Conservation (phyloP, 2,113 vertebrate genomes). For the Gallinago paraguaiae region DNA sequence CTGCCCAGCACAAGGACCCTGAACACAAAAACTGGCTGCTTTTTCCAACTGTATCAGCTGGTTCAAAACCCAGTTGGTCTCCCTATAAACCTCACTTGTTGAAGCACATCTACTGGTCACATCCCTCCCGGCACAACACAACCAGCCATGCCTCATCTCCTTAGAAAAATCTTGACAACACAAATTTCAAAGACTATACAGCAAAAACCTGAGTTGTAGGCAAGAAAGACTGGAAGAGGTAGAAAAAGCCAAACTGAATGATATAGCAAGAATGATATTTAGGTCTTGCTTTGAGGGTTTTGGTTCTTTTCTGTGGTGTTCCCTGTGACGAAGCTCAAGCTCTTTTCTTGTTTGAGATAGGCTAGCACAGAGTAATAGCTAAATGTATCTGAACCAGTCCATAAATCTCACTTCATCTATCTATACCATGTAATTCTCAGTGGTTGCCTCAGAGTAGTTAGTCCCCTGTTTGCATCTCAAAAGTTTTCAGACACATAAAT, state of each 20-base stretch:
- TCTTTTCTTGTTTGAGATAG: background rate
- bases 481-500: slow-evolving; percentile 70
- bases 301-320: background rate
- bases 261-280: background rate
- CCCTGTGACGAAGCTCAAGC: background rate
- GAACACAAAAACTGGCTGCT: background rate
- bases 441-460: background rate
- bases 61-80: background rate
- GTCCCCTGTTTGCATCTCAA: slow-evolving; percentile 24
- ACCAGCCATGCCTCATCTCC: background rate
- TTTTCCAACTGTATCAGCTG: background rate
- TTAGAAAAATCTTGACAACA: background rate
- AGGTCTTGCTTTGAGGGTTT: background rate
- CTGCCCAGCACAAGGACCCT: background rate
- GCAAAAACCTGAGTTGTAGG: background rate
- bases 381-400: background rate
- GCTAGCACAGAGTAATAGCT: background rate
- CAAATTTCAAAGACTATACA: background rate
- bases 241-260: background rate
- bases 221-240: background rate
- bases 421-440: background rate
- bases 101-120: background rate
- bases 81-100: background rate
- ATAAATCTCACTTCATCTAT: background rate
- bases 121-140: background rate